A percentile compares a stretch with the other conserved stretches of the same genome.
Evolutionary conservation across 1,140 invertebrate species (phyloP).

Genomic region (Pollicipes pollicipes): DNA sequence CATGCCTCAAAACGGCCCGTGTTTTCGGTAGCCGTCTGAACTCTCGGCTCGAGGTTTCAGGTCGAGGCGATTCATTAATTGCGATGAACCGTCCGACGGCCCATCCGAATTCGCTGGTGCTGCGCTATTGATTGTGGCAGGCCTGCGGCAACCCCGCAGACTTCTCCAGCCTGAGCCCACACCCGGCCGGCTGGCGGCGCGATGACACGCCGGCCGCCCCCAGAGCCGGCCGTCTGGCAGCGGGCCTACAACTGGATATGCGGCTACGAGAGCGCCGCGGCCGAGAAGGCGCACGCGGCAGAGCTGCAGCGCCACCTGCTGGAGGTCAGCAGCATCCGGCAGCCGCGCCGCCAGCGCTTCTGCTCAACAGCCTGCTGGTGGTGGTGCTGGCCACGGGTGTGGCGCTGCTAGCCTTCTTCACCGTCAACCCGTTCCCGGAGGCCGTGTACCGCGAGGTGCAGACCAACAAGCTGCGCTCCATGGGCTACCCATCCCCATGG

Average conservation of each 20-base stretch:
- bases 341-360: constrained; percentile 16
- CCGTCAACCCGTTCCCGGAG: constrained; percentile 17
- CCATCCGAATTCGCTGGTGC: too few species aligned
- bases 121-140: too few species aligned
- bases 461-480: constrained; percentile 10
- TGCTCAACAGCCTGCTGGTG: constrained; percentile 17
- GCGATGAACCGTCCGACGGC: too few species aligned
- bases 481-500: constrained; percentile 10
- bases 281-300: constrained; percentile 13
- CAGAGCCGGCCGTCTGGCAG: neutral
- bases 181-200: too few species aligned
- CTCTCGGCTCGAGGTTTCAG: too few species aligned
- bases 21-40: too few species aligned
- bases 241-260: constrained; percentile 6
- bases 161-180: too few species aligned
- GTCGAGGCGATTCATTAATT: too few species aligned
- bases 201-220: neutral
- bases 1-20: too few species aligned
- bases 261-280: constrained; percentile 9
- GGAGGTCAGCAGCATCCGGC: constrained; percentile 12
- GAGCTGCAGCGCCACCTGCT: constrained; percentile 7
- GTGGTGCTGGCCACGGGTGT: constrained; percentile 14
- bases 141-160: too few species aligned
- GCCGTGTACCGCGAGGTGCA: constrained; percentile 16
- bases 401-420: constrained; percentile 15